Base-by-base conservation (phyloP, 2,797 vertebrate genomes). In the Ispidina lecontei region DNA sequence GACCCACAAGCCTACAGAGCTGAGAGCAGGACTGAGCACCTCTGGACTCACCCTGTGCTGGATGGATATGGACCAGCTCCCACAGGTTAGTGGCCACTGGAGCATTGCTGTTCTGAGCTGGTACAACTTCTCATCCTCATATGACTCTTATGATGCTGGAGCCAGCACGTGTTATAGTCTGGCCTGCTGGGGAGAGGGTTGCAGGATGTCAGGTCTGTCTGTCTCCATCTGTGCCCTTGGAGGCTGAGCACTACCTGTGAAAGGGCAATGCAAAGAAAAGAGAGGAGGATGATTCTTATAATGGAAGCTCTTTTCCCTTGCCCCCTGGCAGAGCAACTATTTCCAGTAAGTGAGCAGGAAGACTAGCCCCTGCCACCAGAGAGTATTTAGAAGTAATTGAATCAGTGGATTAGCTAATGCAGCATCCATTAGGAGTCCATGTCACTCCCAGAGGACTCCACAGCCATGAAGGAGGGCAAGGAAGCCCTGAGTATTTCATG, bases 331-430 rank as follows among this genome's bases (percentile, higher is more conserved):
- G 62, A 95, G 74, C 90, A 78, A 84, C 89, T 92, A 63, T 95
- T 95, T 97, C 96, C 95, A 91, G 95, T 94, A 97, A 96, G 92
- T 59, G 94, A 96, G 86, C 96, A 96, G 93, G 91, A 93, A 95
- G 93, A 86, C 84, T 88, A 90, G 87, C 80, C 92, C 84, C 14
- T 64, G 89, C 91, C 96, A 95, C 95, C 92, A 88, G 94, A 96
- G 94, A 94, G 84, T 92, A 89, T 97, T 96, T 91, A 92, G 67
- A 72, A 96, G 96, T 98, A 98, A 98, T 98, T 98, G 97, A 98
- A 98, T 98, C 97, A 97, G 94, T 95, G 96, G 97, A 97, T 98
- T 98, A 97, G 97, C 98, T 98, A 98, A 98, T 98, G 98, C 93
- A 97, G 85, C 90, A 96, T 98, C 98, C 98, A 98, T 98, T 98